These are phyloP conservation scores for Oplegnathus fasciatus DNA, from an alignment of 2,113 vertebrate species.

Conservation along the genomic window DNA sequence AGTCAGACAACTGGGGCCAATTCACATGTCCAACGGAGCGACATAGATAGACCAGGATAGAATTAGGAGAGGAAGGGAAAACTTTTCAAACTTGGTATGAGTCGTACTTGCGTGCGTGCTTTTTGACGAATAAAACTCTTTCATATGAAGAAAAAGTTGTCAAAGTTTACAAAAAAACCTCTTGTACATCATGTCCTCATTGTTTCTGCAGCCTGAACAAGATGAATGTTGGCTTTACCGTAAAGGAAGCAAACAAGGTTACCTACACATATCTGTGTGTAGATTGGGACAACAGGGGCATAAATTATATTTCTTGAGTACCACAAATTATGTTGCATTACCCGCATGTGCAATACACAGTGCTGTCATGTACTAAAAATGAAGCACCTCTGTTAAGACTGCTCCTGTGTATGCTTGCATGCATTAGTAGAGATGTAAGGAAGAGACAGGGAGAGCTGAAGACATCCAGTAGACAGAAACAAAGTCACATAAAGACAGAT, in stretches of 20 bases:
- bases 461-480: slow-evolving; percentile 28
- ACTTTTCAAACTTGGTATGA: slow-evolving; percentile 26
- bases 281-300: not conserved
- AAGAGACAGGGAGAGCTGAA: slow-evolving; percentile 6
- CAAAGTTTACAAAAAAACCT: not conserved
- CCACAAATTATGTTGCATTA: slow-evolving; percentile 1
- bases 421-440: slow-evolving; percentile 25
- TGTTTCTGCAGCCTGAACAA: slow-evolving; percentile 14
- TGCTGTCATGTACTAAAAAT: not conserved
- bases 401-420: not conserved
- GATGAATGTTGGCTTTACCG: not conserved
- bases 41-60: slow-evolving; percentile 68
- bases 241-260: slow-evolving; percentile 17
- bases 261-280: not conserved
- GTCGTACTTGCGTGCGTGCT: not conserved
- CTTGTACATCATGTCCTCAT: not conserved
- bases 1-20: slow-evolving; percentile 76
- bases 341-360: not conserved
- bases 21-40: slow-evolving; percentile 60
- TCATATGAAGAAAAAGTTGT: slow-evolving; percentile 22
- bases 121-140: slow-evolving; percentile 19
- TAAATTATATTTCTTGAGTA: not conserved
- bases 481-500: slow-evolving; percentile 54
- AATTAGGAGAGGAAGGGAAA: slow-evolving; percentile 59
- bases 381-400: not conserved